Base-by-base conservation (phyloP, 2,888 invertebrate genomes). In the Acholoe squamosa region DNA sequence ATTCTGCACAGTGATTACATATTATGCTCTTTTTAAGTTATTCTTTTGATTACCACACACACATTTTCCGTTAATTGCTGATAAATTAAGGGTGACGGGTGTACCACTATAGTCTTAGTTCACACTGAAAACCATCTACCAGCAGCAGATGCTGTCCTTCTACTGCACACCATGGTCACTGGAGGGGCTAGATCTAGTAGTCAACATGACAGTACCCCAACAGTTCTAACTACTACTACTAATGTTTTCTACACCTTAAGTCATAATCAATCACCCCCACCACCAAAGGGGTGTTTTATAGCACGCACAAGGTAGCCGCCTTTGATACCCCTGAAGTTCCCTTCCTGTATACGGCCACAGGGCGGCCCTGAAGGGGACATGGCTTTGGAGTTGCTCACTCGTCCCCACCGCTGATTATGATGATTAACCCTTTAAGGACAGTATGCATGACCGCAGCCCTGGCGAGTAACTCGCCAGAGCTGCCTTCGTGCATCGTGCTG, bases 321-420 rank as follows among this genome's bases (percentile, higher is more conserved):
- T 43, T 43, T 43, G 3, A 43, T 43, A 43, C 43, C 43, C 43
- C 43, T 43, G 43, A 43, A 43, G 43, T 43, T 43, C 43, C 43
- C 43, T 10, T 43, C 43, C 43, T 10, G 43, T 43, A 43, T 43
- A 43, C 61, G 61, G 61, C 61, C n/a, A n/a, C n/a, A 0, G 22
- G 12, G 71, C 5, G 31, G 28, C 28, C 71, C 71, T 71, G 71
- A 28, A n/a, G 71, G 25, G 71, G 71, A 71, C 25, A 71, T 71
- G 71, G 71, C 71, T 71, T 71, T 71, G 43, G n/a, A 71, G 71
- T 71, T 71, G 71, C 71, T 71, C 71, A 71, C 71, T 71, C 71
- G 28, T 71, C 31, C 43, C 71, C 25, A 25, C 80, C 80, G 80
- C 80, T 80, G 80, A 80, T 80, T 33, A 80, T 80, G 33, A 43